Percentiles rank a stretch among this genome's conserved stretches.
These are phyloP conservation scores for Lepas anatifera DNA, from an alignment of 2,888 invertebrate genomes.

Conservation along the genomic window DNA sequence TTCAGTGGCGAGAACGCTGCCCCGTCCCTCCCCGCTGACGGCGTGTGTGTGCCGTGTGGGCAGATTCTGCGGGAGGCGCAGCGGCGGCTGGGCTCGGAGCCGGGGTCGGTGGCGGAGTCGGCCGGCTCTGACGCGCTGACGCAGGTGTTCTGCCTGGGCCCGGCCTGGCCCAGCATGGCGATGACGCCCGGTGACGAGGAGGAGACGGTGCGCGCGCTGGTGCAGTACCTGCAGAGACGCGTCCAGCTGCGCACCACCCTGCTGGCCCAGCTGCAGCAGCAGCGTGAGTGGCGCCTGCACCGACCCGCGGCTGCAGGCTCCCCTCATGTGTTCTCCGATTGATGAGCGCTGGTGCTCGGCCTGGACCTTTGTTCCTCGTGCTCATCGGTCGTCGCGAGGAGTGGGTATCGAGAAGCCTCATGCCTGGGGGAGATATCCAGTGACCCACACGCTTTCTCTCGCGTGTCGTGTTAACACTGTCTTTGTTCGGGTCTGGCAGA, in stretches of 20 bases:
- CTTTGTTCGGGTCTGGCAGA: no score
- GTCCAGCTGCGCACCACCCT: slow-evolving; percentile 24
- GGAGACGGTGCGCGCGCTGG: slow-evolving; percentile 45
- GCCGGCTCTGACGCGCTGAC: slow-evolving; percentile 21
- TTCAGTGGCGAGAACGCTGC: no score
- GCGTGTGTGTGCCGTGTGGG: no score
- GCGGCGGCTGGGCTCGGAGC: slow-evolving; percentile 36
- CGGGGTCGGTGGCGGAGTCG: background rate
- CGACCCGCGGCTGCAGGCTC: background rate
- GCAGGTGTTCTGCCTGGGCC: slow-evolving; percentile 46
- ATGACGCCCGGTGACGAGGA: slow-evolving; percentile 51
- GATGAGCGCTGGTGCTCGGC: no score
- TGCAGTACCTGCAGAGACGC: slow-evolving; percentile 26
- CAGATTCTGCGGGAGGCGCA: slow-evolving; percentile 39
- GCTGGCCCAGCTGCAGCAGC: slow-evolving; percentile 20
- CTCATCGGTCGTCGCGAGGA: no score
- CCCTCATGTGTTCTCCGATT: no score
- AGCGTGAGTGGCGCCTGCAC: slow-evolving; percentile 23
- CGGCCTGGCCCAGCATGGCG: slow-evolving; percentile 60
- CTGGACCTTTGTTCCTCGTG: no score
- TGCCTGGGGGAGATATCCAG: no score
- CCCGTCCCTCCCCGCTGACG: no score
- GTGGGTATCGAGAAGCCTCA: no score
- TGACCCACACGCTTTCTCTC: no score
- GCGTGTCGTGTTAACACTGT: no score